Conservation (phyloP, 2,113 vertebrate genomes). For the Myiagra hebetior region DNA sequence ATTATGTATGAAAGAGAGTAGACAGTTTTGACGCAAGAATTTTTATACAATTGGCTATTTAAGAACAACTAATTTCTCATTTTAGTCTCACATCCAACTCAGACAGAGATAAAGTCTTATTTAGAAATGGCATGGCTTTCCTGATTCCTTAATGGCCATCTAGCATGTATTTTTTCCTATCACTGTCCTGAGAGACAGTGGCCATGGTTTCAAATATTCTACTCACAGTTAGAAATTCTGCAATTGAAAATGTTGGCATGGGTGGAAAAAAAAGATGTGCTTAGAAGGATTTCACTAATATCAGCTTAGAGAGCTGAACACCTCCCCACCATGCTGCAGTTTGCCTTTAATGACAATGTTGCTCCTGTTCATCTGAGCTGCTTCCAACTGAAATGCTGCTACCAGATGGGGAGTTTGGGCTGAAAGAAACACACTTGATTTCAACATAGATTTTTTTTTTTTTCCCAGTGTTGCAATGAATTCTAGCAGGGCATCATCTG, state of each 20-base stretch:
- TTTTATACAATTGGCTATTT: not conserved
- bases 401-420: conserved; percentile 12
- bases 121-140: not conserved
- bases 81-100: not conserved
- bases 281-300: not conserved
- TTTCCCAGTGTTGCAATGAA: not conserved
- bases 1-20: not conserved
- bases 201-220: not conserved
- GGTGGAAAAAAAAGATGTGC: not conserved
- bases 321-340: not conserved
- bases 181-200: not conserved
- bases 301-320: not conserved
- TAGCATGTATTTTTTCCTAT: not conserved
- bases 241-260: conserved; percentile 28
- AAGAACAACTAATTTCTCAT: not conserved
- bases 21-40: not conserved
- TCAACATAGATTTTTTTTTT: not conserved
- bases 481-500: not conserved
- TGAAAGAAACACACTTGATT: not conserved
- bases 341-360: not conserved
- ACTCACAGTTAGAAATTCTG: not conserved
- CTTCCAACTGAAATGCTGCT: conserved; percentile 2
- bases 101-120: not conserved
- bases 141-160: not conserved
- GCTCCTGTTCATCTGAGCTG: not conserved